These are phyloP conservation scores for Meandrusa payeni DNA, from an alignment of 2,888 invertebrate species.

Conservation along the genomic window DNA sequence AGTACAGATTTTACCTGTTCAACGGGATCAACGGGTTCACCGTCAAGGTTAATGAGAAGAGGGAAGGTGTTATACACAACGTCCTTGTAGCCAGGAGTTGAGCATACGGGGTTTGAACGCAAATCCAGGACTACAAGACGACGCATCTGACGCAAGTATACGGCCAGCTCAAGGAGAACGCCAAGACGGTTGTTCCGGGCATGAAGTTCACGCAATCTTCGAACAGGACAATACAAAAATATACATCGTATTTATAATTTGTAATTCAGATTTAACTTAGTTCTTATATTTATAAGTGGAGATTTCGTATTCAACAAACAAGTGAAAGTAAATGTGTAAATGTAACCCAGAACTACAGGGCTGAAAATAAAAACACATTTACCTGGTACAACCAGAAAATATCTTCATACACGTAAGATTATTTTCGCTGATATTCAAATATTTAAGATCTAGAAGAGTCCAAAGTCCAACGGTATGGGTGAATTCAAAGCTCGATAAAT, in stretches of 20 bases:
- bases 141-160: slow-evolving; percentile 62
- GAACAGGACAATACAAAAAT: no score
- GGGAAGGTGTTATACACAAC: slow-evolving; percentile 63
- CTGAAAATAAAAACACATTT: no score
- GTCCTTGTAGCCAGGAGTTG: slow-evolving; percentile 52
- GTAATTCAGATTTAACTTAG: no score
- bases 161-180: slow-evolving; percentile 58
- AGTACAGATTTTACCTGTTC: no score
- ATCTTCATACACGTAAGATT: slow-evolving; percentile 75
- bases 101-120: slow-evolving; percentile 63
- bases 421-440: slow-evolving; percentile 77
- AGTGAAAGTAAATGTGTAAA: no score
- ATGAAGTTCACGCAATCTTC: slow-evolving; percentile 59
- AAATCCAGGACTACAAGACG: slow-evolving; percentile 56
- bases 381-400: slow-evolving; percentile 70
- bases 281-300: no score
- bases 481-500: slow-evolving; percentile 69
- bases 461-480: slow-evolving; percentile 62
- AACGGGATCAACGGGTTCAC: slow-evolving; percentile 51
- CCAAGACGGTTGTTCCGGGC: slow-evolving; percentile 58
- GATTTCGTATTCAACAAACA: no score
- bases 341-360: no score
- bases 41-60: slow-evolving; percentile 52
- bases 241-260: no score
- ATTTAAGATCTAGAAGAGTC: slow-evolving; percentile 74